These are phyloP conservation scores for Melanotus villosus DNA, from an alignment of 2,888 invertebrate genomes.

Conservation along the genomic window DNA sequence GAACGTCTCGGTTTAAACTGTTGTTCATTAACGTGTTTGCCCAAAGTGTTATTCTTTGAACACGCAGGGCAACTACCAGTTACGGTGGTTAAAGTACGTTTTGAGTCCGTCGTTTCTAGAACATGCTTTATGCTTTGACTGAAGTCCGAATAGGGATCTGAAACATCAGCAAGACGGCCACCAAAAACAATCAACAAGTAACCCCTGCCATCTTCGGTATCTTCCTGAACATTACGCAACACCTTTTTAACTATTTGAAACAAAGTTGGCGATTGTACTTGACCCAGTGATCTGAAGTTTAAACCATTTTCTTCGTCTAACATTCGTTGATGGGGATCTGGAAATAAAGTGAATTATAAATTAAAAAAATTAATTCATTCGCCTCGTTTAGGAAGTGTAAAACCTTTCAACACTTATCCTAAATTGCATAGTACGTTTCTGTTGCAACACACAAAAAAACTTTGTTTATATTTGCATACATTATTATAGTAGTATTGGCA, in stretches of 20 bases:
- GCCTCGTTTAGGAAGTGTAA: too few species aligned
- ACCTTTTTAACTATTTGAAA: slow-evolving; percentile 23
- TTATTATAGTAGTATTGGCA: too few species aligned
- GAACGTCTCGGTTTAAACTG: background rate
- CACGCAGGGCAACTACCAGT: slow-evolving; percentile 34
- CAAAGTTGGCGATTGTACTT: slow-evolving; percentile 16
- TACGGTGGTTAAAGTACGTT: slow-evolving; percentile 27
- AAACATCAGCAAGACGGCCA: slow-evolving; percentile 12
- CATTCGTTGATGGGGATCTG: slow-evolving; percentile 31
- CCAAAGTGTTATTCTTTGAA: too few species aligned
- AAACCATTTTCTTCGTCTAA: slow-evolving; percentile 29
- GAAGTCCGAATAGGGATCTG: slow-evolving; percentile 26
- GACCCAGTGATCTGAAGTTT: slow-evolving; percentile 15
- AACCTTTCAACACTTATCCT: too few species aligned
- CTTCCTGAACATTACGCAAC: background rate
- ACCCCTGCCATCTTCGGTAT: background rate
- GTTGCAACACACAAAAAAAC: too few species aligned
- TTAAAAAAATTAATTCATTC: too few species aligned
- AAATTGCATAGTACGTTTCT: too few species aligned
- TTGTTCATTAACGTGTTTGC: too few species aligned
- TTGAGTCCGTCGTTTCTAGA: slow-evolving; percentile 14
- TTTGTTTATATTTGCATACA: too few species aligned
- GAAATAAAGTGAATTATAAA: too few species aligned
- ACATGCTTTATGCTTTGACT: slow-evolving; percentile 31
- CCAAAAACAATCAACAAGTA: slow-evolving; percentile 34